Evolutionary conservation across 2,888 invertebrate species (phyloP).

Genomic region (Spisula solida): DNA sequence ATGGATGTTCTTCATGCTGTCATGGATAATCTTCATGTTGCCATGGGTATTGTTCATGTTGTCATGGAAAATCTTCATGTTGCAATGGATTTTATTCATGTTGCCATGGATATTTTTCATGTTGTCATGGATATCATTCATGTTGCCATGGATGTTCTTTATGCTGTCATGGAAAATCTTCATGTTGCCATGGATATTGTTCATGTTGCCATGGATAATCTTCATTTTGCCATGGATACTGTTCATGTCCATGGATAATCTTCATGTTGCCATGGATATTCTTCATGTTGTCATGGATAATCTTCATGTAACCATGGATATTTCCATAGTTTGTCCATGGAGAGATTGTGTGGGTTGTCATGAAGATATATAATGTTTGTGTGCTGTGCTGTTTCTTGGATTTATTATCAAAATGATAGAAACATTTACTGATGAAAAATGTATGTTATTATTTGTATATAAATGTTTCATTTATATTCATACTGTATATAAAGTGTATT

Average conservation of each 20-base stretch:
- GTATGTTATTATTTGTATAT: conserved; percentile 50
- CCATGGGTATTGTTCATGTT: too few species aligned
- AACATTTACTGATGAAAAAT: conserved; percentile 29
- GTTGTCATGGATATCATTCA: not conserved
- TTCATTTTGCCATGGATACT: not conserved
- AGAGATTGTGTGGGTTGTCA: not conserved
- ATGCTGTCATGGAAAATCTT: not conserved
- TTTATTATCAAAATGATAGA: conserved; percentile 17
- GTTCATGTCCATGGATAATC: not conserved
- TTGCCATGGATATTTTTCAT: not conserved
- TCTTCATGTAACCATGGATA: not conserved
- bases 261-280: not conserved
- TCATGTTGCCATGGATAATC: too few species aligned
- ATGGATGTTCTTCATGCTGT: not conserved
- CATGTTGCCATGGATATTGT: not conserved
- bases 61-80: not conserved
- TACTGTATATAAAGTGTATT: conserved; percentile 49
- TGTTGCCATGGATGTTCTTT: not conserved
- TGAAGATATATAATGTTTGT: conserved; percentile 7
- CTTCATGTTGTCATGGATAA: not conserved
- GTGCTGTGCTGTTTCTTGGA: conserved; percentile 38
- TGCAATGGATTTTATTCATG: not conserved
- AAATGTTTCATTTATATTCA: conserved; percentile 53
- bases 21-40: not conserved
- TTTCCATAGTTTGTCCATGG: not conserved